phyloP scores from a whole-genome alignment of 2,113 vertebrate species.

The Leucopsar rothschildi region DNA sequence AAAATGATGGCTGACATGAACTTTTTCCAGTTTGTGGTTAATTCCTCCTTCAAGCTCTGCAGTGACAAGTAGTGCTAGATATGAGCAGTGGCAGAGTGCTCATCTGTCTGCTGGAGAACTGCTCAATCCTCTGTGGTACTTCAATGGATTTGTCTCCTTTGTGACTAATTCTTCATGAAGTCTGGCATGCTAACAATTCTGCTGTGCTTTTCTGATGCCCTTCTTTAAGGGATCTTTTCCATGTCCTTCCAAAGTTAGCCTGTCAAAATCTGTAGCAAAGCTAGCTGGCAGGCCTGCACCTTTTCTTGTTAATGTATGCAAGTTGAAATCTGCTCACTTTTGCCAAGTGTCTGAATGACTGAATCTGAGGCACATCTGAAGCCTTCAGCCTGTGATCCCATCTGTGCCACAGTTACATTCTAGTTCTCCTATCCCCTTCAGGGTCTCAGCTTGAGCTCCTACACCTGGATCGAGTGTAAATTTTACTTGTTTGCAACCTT shows the following conservation, averaged over 20 bases:
- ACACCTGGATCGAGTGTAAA: background rate
- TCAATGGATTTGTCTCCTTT: background rate
- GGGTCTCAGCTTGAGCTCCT: background rate
- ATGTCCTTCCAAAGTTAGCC: background rate
- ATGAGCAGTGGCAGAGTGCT: background rate
- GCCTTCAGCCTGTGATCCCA: slow-evolving; percentile 2
- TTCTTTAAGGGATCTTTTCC: background rate
- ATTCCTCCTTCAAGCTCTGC: background rate
- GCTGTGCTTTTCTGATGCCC: background rate
- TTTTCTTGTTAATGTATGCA: background rate
- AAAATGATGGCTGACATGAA: background rate
- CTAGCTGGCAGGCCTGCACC: background rate
- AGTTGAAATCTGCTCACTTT: background rate
- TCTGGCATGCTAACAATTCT: background rate
- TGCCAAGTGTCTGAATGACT: background rate
- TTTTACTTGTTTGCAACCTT: background rate
- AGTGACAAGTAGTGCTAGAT: background rate
- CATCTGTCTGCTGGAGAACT: background rate
- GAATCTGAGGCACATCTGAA: background rate
- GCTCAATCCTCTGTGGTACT: background rate
- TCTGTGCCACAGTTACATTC: background rate
- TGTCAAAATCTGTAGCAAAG: background rate
- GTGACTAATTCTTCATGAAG: background rate
- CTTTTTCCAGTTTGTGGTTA: background rate
- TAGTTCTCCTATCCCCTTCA: background rate